Conservation (phyloP, 2,797 vertebrate genomes). For the Rallus crepitans region DNA sequence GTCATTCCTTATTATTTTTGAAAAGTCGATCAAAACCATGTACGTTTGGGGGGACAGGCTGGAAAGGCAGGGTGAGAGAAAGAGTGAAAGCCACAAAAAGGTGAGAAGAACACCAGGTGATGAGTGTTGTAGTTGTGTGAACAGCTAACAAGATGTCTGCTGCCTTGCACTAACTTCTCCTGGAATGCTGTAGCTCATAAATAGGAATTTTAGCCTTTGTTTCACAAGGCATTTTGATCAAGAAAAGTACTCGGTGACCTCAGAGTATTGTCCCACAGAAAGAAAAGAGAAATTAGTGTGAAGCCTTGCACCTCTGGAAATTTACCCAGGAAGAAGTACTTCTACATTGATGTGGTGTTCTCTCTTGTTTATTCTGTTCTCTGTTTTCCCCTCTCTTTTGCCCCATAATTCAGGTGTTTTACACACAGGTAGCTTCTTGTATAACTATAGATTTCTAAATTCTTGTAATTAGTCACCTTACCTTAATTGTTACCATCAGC, state of each 20-base stretch:
- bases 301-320: not conserved
- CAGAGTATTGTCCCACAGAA: not conserved
- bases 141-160: not conserved
- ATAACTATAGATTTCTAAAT: not conserved
- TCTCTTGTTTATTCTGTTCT: not conserved
- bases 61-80: not conserved
- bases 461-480: constrained; percentile 22
- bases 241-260: not conserved
- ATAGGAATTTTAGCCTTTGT: not conserved
- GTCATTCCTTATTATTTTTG: not conserved
- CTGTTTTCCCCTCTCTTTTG: fast-evolving
- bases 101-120: not conserved
- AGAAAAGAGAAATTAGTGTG: not conserved
- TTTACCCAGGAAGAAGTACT: not conserved
- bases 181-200: not conserved
- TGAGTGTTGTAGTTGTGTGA: not conserved
- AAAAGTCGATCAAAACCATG: not conserved
- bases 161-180: not conserved
- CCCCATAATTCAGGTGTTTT: not conserved
- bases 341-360: not conserved
- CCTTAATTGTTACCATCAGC: constrained; percentile 48
- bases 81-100: not conserved
- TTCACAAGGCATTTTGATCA: not conserved
- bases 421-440: not conserved
- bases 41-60: not conserved